Conservation (phyloP, 1,140 invertebrate species). For the Cheumatopsyche charites region DNA sequence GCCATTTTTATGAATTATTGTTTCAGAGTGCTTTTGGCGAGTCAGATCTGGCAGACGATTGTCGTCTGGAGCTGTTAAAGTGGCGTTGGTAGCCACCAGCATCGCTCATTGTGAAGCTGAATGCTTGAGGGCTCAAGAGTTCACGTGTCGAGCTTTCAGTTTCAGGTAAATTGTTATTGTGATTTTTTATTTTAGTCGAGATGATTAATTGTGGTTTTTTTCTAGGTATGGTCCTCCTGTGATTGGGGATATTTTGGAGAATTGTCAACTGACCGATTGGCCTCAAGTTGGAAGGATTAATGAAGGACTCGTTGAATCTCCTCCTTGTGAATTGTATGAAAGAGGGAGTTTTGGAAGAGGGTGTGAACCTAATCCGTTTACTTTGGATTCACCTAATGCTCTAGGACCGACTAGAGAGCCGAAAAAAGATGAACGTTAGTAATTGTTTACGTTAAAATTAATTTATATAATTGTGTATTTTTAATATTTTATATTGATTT, state of each 20-base stretch:
- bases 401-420: slow-evolving; percentile 26
- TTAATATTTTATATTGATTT: slow-evolving; percentile 45
- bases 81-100: slow-evolving; percentile 68
- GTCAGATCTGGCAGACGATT: slow-evolving; percentile 74
- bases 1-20: slow-evolving; percentile 37
- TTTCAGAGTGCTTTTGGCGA: slow-evolving; percentile 80
- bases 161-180: slow-evolving; percentile 64
- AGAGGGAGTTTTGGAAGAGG: slow-evolving; percentile 78
- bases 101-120: slow-evolving; percentile 78
- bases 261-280: slow-evolving; percentile 76
- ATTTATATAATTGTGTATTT: not conserved
- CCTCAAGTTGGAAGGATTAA: slow-evolving; percentile 69
- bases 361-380: slow-evolving; percentile 65
- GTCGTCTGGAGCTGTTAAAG: slow-evolving; percentile 65
- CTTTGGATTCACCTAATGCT: slow-evolving; percentile 36
- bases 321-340: slow-evolving; percentile 75
- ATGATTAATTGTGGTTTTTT: slow-evolving; percentile 35
- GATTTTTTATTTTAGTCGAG: not conserved
- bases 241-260: slow-evolving; percentile 67
- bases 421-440: slow-evolving; percentile 37
- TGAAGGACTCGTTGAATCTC: slow-evolving; percentile 64
- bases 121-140: slow-evolving; percentile 69
- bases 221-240: slow-evolving; percentile 68
- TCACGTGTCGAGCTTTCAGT: slow-evolving; percentile 78
- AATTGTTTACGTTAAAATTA: not conserved